Conservation (phyloP, 1,140 invertebrate species). For the Teleopsis dalmanni region DNA sequence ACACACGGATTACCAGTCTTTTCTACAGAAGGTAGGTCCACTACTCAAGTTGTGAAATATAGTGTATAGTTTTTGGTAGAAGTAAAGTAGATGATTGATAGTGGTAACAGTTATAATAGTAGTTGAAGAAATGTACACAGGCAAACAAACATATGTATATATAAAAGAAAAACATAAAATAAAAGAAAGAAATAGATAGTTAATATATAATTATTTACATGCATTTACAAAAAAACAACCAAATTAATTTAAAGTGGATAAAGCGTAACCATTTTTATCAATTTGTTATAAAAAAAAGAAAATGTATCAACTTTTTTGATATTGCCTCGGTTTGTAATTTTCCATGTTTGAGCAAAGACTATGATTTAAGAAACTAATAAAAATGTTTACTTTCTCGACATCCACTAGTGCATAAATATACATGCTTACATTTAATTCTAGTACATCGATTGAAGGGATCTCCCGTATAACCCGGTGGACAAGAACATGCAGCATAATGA, state of each 20-base stretch:
- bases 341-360: too few species aligned
- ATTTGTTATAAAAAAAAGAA: too few species aligned
- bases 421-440: conserved; percentile 54
- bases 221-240: background rate
- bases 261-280: too few species aligned
- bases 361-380: too few species aligned
- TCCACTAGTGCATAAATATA: conserved; percentile 4
- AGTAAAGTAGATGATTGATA: background rate
- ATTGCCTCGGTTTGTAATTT: too few species aligned
- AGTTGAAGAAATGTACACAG: conserved; percentile 4
- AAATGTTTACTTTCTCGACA: background rate
- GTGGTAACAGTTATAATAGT: background rate
- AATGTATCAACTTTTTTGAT: too few species aligned
- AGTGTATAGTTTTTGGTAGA: background rate
- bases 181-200: conserved; percentile 11
- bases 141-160: conserved; percentile 19
- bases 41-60: conserved; percentile 19
- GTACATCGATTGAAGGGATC: conserved; percentile 67
- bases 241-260: too few species aligned
- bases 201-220: conserved; percentile 5
- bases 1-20: conserved; percentile 49
- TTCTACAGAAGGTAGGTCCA: conserved; percentile 27
- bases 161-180: conserved; percentile 25
- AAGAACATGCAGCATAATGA: conserved; percentile 76
- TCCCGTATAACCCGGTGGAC: conserved; percentile 62